Evolutionary conservation across 2,797 vertebrate species (phyloP).

Genomic region (Lutjanus campechanus): DNA sequence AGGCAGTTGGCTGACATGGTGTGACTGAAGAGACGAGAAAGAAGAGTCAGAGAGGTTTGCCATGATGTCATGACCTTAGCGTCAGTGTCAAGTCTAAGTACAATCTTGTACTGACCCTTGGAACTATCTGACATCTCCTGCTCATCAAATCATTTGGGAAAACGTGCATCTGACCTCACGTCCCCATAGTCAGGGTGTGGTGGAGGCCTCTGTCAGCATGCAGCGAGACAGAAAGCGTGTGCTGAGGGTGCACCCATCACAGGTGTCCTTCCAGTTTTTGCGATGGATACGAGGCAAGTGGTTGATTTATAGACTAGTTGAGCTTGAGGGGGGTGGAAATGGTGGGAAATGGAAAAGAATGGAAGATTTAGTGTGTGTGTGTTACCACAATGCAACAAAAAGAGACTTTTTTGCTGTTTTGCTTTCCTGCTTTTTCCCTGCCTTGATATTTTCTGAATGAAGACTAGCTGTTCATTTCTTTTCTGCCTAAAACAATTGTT

Average conservation of each 20-base stretch:
- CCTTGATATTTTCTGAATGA: not conserved
- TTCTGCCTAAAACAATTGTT: not conserved
- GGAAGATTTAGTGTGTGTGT: slow-evolving; percentile 1
- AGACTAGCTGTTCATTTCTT: not conserved
- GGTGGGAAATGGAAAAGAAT: not conserved
- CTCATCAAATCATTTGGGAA: slow-evolving; percentile 34
- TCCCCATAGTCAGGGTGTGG: slow-evolving; percentile 52
- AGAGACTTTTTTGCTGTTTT: not conserved
- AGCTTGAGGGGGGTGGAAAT: not conserved
- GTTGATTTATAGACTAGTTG: slow-evolving; percentile 7
- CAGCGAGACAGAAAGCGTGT: slow-evolving; percentile 63
- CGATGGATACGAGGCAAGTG: slow-evolving; percentile 81
- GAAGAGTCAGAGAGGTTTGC: slow-evolving; percentile 30
- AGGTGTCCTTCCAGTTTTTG: slow-evolving; percentile 77
- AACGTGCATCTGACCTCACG: slow-evolving; percentile 30
- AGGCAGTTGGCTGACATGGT: slow-evolving; percentile 39
- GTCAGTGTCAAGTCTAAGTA: not conserved
- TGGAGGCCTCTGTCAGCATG: slow-evolving; percentile 65
- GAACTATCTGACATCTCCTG: slow-evolving; percentile 26
- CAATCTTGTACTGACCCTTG: slow-evolving; percentile 4
- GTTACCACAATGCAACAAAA: not conserved
- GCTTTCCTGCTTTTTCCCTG: not conserved
- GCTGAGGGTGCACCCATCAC: slow-evolving; percentile 65
- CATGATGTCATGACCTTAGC: slow-evolving; percentile 17
- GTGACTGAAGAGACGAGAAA: slow-evolving; percentile 41